Percentiles rank a stretch among this genome's conserved stretches.
These are phyloP conservation scores for Sebastes variabilis DNA, from an alignment of 2,797 vertebrate genomes.

Conservation along the genomic window DNA sequence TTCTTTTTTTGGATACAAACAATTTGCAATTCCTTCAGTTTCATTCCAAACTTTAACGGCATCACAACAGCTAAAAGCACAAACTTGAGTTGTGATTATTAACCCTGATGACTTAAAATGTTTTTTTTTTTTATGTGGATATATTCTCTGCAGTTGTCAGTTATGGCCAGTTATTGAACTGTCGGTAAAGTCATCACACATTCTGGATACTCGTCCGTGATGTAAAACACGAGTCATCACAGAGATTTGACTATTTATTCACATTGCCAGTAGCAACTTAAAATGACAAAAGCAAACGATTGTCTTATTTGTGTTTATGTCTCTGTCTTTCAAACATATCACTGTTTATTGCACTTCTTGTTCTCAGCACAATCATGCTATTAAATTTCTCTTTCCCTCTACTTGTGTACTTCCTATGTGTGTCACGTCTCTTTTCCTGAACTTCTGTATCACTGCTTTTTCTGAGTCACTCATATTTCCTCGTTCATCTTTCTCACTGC, in stretches of 20 bases:
- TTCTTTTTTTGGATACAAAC: conserved; percentile 43
- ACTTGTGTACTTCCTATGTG: conserved; percentile 49
- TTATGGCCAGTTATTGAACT: conserved; percentile 43
- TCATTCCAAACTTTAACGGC: conserved; percentile 77
- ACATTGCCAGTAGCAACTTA: conserved; percentile 12
- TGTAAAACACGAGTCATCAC: conserved; percentile 29
- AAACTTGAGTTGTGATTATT: conserved; percentile 38
- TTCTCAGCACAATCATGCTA: conserved; percentile 81
- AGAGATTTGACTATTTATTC: conserved; percentile 21
- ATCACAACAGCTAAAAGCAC: conserved; percentile 51
- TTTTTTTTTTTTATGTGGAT: conserved; percentile 33
- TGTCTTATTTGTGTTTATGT: conserved; percentile 36
- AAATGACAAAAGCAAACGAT: conserved; percentile 12
- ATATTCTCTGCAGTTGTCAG: conserved; percentile 26
- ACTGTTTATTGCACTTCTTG: conserved; percentile 83
- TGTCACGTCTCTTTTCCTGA: conserved; percentile 30
- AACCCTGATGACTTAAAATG: conserved; percentile 41
- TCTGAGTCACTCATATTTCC: conserved; percentile 4
- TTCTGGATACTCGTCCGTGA: conserved; percentile 23
- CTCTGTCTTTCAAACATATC: conserved; percentile 75
- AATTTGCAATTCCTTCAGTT: conserved; percentile 69
- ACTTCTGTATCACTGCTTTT: conserved; percentile 1
- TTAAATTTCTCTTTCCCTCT: conserved; percentile 86
- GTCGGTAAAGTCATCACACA: conserved; percentile 27
- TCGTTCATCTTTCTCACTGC: conserved; percentile 28